A percentile compares a stretch with the other conserved stretches of the same genome.
phyloP scores from a whole-genome alignment of 1,140 invertebrate genomes.

The Temnothorax curvispinosus region DNA sequence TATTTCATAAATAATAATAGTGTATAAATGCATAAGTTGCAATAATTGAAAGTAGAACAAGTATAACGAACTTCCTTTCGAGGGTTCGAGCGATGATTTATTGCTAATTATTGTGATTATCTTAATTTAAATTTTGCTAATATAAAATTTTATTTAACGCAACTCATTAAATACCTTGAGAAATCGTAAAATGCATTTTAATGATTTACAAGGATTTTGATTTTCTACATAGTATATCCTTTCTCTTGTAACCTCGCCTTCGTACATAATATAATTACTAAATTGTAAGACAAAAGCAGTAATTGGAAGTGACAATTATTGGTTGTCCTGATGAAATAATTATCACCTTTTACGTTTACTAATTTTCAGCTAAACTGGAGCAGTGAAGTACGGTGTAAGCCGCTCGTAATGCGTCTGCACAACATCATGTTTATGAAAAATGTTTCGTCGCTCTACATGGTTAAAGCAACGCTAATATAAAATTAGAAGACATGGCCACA shows the following conservation, averaged over 20 bases:
- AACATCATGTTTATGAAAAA: conserved; percentile 77
- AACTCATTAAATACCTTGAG: conserved; percentile 1
- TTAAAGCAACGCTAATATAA: conserved; percentile 83
- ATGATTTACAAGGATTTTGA: conserved; percentile 5
- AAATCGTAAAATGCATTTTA: conserved; percentile 19
- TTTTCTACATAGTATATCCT: background rate
- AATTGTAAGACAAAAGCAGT: conserved; percentile 22
- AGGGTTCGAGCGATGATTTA: background rate
- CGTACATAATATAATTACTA: background rate
- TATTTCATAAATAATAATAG: conserved; percentile 29
- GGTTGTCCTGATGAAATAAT: conserved; percentile 4
- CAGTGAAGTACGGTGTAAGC: conserved; percentile 77
- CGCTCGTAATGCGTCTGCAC: conserved; percentile 67
- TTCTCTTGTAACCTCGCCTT: conserved; percentile 18
- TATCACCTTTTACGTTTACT: conserved; percentile 62
- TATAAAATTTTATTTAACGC: conserved; percentile 1
- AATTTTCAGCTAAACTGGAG: conserved; percentile 84
- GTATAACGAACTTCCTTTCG: background rate
- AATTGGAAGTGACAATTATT: conserved; percentile 20
- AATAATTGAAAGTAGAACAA: conserved; percentile 7
- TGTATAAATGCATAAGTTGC: conserved; percentile 12
- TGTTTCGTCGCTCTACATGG: conserved; percentile 84
- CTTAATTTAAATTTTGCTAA: conserved; percentile 25
- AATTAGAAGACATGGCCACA: conserved; percentile 75
- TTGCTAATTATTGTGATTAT: background rate